Evolutionary conservation across 1,140 invertebrate species (phyloP), one percentile per base, ranked within the genome.

Genomic region (Heliothis subflexa): DNA sequence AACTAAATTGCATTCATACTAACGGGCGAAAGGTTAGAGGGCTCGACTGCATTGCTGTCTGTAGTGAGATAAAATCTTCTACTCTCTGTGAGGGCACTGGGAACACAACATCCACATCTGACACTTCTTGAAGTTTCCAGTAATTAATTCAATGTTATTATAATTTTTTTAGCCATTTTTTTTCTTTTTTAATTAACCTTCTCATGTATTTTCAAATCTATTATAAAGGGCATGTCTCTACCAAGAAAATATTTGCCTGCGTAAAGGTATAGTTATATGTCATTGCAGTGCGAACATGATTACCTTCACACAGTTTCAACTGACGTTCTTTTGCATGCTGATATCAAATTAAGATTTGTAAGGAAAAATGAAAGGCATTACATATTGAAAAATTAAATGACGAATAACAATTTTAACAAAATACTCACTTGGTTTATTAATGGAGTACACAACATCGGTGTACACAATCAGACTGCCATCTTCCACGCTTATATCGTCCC

Each of bases 401-500:
- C 14, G 1, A 1, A 13, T 3, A 52, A 52, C 14, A 40, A 0
- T 5, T 40, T 18, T 13, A 12, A 18, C 12, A 59, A 25, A 10
- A 3, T 14, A 75, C 73, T 75, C 28, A 75, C 73, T 50, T 62
- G 18, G n/a, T 25, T 1, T 25, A 59, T 73, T 73, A n/a, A 73
- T n/a, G 2, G 21, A 18, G 47, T 54, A 64, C 4, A 57, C 28
- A 14, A 88, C 71, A 70, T 89, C 81, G 11, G 62, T 83, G 72
- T 89, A 93, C 7, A 88, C 89, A 45, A 90, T 57, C 62, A 88
- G 78, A 68, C 79, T 83, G 12, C 85, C 83, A 70, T 92, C 90
- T 76, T 92, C 89, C 0, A 85, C 52, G 83, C 89, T 89, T 9
- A 85, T 71, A 66, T 90, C 85, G 62, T 91, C 87, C 81, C 86